Evolutionary conservation across 2,888 invertebrate genomes (phyloP).

Genomic region (Polylopha cassiicola): DNA sequence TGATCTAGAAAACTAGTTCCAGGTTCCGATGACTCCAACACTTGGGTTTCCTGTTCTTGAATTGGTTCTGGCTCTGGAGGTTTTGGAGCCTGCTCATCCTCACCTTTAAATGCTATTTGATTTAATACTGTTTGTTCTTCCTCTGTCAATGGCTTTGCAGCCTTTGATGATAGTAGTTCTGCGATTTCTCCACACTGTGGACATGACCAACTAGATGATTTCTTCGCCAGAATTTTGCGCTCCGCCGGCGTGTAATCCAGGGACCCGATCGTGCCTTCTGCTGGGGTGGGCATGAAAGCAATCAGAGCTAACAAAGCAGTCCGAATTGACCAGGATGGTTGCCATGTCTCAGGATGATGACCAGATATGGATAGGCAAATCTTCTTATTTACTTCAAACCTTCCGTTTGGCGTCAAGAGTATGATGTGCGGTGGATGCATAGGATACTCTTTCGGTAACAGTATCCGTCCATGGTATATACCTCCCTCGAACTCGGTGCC

Average conservation of each 20-base stretch:
- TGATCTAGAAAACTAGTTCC: constrained; percentile 62
- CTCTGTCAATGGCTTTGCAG: constrained; percentile 68
- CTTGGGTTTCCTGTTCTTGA: constrained; percentile 48
- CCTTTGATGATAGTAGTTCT: constrained; percentile 59
- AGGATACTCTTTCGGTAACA: constrained; percentile 95
- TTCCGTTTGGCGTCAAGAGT: constrained; percentile 93
- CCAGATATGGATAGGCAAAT: constrained; percentile 97
- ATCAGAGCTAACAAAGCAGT: constrained; percentile 94
- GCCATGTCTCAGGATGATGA: constrained; percentile 98
- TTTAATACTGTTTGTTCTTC: constrained; percentile 68
- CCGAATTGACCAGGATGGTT: constrained; percentile 97
- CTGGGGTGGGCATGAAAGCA: constrained; percentile 95
- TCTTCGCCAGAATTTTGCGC: constrained; percentile 86
- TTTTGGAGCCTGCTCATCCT: constrained; percentile 60
- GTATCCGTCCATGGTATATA: constrained; percentile 93
- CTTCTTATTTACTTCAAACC: constrained; percentile 95
- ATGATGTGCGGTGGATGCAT: constrained; percentile 98
- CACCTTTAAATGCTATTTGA: constrained; percentile 72
- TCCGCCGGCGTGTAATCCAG: constrained; percentile 92
- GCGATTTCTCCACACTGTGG: constrained; percentile 64
- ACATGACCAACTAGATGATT: constrained; percentile 73
- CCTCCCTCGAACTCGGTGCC: constrained; percentile 94
- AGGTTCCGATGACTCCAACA: constrained; percentile 57
- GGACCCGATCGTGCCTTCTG: constrained; percentile 93
- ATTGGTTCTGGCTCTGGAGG: constrained; percentile 47